Evolutionary conservation across 2,888 invertebrate species (phyloP).

Genomic region (Ariolimax columbianus): DNA sequence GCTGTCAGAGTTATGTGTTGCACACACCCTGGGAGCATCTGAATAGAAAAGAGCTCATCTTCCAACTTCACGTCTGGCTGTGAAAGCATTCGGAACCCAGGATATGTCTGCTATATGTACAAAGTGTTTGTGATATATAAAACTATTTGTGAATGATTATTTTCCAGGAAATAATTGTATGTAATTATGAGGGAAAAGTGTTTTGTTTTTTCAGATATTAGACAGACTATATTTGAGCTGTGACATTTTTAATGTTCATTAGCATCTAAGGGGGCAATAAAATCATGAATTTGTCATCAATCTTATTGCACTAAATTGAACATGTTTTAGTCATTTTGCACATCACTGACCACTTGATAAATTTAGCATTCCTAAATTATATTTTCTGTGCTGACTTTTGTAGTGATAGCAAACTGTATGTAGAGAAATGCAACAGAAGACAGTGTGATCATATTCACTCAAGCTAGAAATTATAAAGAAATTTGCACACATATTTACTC

Average conservation of each 20-base stretch:
- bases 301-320: not conserved
- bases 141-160: not conserved
- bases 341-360: not conserved
- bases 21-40: too few species aligned
- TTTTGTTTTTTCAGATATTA: not conserved
- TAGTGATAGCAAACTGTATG: too few species aligned
- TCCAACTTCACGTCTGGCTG: too few species aligned
- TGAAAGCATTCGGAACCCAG: too few species aligned
- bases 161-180: not conserved
- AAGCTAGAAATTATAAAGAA: too few species aligned
- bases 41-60: too few species aligned
- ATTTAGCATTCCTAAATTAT: not conserved
- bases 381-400: too few species aligned
- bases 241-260: not conserved
- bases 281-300: not conserved
- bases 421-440: too few species aligned
- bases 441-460: too few species aligned
- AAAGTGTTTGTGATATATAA: not conserved
- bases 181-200: not conserved
- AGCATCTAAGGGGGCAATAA: conserved; percentile 12
- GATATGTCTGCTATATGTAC: too few species aligned
- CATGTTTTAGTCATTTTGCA: not conserved
- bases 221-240: not conserved
- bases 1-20: too few species aligned
- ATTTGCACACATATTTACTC: too few species aligned